A percentile compares a stretch with the other conserved stretches of the same genome.
Conservation (phyloP, 2,113 vertebrate species). For the Piaya cayana region DNA sequence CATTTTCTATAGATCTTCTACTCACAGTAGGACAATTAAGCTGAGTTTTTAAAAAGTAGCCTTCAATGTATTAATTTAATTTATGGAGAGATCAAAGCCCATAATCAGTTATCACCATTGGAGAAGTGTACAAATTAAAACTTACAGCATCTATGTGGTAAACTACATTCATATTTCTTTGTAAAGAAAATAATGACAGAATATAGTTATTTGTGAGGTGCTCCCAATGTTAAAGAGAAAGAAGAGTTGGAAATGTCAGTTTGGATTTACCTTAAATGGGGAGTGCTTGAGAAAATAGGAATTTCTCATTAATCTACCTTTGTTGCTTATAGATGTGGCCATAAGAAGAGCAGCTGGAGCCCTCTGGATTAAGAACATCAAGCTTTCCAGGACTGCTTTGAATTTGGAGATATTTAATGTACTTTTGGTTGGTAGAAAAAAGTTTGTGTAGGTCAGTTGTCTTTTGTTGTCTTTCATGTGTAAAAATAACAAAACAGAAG, state of each 20-base stretch:
- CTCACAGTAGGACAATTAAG: not conserved
- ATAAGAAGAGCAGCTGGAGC: not conserved
- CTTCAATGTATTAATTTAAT: not conserved
- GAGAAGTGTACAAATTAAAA: not conserved
- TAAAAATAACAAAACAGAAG: not conserved
- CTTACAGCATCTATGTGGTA: accelerated
- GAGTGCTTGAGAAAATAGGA: not conserved
- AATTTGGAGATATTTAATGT: not conserved
- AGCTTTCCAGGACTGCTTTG: not conserved
- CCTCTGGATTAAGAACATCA: not conserved
- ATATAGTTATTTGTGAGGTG: not conserved
- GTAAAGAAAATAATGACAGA: not conserved
- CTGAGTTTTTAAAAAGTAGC: not conserved
- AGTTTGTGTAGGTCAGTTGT: not conserved
- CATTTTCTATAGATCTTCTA: not conserved
- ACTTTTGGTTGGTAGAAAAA: not conserved
- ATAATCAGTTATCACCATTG: not conserved
- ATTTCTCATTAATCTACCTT: not conserved
- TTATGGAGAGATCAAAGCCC: not conserved
- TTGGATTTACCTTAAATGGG: not conserved
- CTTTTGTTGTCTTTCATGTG: not conserved
- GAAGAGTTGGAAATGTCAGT: not conserved
- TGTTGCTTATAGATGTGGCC: not conserved
- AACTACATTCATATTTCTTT: not conserved
- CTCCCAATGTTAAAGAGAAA: not conserved